Evolutionary conservation across 2,888 invertebrate species (phyloP).

Genomic region (Ashinkailepas kermadecensis): DNA sequence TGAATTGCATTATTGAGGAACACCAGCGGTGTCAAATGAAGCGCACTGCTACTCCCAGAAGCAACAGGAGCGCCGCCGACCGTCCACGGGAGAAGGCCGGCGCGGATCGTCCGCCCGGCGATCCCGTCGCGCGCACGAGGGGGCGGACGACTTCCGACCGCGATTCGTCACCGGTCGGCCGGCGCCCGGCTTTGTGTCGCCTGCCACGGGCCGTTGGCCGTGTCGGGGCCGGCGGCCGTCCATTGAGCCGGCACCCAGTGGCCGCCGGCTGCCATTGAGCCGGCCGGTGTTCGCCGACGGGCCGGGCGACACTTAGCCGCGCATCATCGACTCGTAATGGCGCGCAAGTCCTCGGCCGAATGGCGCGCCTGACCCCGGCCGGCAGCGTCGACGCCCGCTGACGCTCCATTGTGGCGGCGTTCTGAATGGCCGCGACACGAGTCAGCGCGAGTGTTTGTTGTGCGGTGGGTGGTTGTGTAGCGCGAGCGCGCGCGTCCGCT

Average conservation of each 20-base stretch:
- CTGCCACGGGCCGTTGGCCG: background rate
- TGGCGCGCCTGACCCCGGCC: background rate
- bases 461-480: too few relatives aligned
- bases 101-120: too few relatives aligned
- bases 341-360: background rate
- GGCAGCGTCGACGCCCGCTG: background rate
- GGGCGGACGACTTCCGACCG: background rate
- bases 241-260: background rate
- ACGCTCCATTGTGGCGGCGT: background rate
- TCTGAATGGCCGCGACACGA: too few relatives aligned
- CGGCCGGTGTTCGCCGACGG: background rate
- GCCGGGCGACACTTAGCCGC: background rate
- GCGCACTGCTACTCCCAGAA: too few relatives aligned
- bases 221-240: background rate
- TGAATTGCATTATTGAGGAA: too few relatives aligned
- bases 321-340: constrained; percentile 2
- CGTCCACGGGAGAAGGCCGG: too few relatives aligned
- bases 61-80: too few relatives aligned
- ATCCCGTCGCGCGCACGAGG: too few relatives aligned
- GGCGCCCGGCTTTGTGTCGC: background rate
- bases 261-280: background rate
- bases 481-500: too few relatives aligned
- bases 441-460: too few relatives aligned
- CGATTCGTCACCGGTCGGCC: background rate
- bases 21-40: too few relatives aligned